Base-by-base conservation (phyloP, 1,140 invertebrate species). In the Heliconius himera region DNA sequence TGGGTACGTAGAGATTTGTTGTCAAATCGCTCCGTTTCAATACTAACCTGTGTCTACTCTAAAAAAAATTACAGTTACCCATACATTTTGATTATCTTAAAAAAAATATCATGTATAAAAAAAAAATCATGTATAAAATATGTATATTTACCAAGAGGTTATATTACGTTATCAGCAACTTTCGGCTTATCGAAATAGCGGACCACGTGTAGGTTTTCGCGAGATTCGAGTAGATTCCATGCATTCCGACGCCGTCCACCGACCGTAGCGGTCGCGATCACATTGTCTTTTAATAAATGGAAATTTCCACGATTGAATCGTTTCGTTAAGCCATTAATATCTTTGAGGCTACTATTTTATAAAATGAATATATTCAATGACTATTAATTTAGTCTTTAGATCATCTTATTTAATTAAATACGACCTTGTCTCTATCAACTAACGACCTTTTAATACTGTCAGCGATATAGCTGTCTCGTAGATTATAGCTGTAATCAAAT, bases 221-320 rank as follows among this genome's bases (percentile, higher is more conserved):
- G 36, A 66, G 33, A 66, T 75, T 75, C 74, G 74, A 76, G 74
- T 70, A 76, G 54, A 76, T 76, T 76, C 74, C 60, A 76, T 76
- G 70, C 60, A 76, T 76, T 76, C 74, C 18, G 54, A 70, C 56
- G 13, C 4, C 22, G 38, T 9, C 49, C 56, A 8, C 66, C 38
- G 60, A 46, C 74, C 16, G 60, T 16, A 16, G 41, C 38, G 60
- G 74, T 26, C 56, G 60, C 26, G 38, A 22, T 66, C 60, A 13
- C 60, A 66, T 66, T 29, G 60, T 29, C 60, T 66, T 26, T 66
- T 66, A 66, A 66, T 66, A 66, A 66, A 66, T 16, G 60, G 60
- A 66, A 66, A 66, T 66, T 66, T 66, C 60, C 60, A 66, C 26
- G 60, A 66, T 66, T 66, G 22, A 66, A 29, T 26, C 22, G 60